A percentile compares a stretch with the other conserved stretches of the same genome.
Conservation (phyloP, 2,797 vertebrate genomes). For the Microctenopoma lineatum region DNA sequence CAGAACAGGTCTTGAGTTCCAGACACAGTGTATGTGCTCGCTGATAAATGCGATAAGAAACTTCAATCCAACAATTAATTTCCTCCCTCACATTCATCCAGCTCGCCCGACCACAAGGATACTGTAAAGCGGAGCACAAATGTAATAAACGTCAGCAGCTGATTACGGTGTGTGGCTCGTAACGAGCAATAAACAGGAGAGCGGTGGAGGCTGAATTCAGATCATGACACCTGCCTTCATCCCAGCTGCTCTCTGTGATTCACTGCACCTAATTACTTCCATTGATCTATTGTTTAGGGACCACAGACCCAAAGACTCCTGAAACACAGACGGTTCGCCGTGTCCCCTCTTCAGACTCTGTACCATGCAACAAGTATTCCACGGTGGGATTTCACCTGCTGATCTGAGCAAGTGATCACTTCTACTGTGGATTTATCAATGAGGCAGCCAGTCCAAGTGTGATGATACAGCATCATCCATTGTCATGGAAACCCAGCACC, state of each 20-base stretch:
- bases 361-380: no score
- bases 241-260: slow-evolving; percentile 29
- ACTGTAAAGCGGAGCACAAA: slow-evolving; percentile 48
- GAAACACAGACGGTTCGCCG: background rate
- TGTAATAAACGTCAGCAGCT: slow-evolving; percentile 57
- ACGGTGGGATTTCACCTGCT: no score
- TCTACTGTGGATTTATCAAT: no score
- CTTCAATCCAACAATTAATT: slow-evolving; percentile 56
- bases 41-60: background rate
- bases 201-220: slow-evolving; percentile 18
- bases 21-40: no score
- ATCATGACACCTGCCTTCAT: slow-evolving; percentile 30
- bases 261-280: slow-evolving; percentile 48
- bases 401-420: no score
- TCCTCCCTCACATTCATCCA: slow-evolving; percentile 27
- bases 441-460: no score
- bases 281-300: slow-evolving; percentile 33
- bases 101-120: slow-evolving; percentile 37
- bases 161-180: slow-evolving; percentile 59
- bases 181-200: slow-evolving; percentile 45
- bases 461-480: no score
- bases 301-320: slow-evolving; percentile 3
- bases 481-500: no score
- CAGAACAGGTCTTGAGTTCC: no score
- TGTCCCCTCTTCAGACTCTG: no score